Base-by-base conservation (phyloP, 2,888 invertebrate species). In the Pteria penguin region DNA sequence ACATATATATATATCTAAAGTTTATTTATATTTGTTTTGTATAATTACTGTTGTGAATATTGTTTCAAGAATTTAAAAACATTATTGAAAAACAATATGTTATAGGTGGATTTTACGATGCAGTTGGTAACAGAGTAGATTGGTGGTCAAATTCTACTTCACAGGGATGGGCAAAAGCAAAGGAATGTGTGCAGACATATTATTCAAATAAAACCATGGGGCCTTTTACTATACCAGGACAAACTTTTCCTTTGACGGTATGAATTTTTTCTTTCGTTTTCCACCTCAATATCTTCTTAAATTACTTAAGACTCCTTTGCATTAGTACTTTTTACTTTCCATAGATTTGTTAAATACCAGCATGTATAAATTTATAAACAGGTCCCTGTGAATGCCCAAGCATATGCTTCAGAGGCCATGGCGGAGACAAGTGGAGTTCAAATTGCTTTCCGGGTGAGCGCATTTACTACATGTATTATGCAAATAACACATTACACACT, bases 61-160 rank as follows among this genome's bases (percentile, higher is more conserved):
- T 24, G 26, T 26, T 14, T n/a, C 26, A 58, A 8, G n/a, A n/a
- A 58, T 58, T 22, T 2, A 14, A 14, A 24, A 24, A 4, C n/a
- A 24, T 58, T 14, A 24, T 58, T 2, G 18, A n/a, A 52, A 52
- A 2, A 4, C 22, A 52, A n/a, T n/a, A n/a, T n/a, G n/a, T n/a
- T n/a, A n/a, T 45, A 89, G 89, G 88, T n/a, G 75, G 82, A 14
- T 80, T 73, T 65, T 84, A 82, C 52, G 66, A 84, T 45, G 80
- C 80, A 61, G 80, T 88, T 55, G 88, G 88, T 0, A 79, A 79
- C 0, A 81, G 80, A 36, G 80, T 81, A 5, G 70, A 75, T 36
- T 91, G 90, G 91, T 91, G 90, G 88, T 82, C 86, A 0, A 83
- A 84, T 60, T 24, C 57, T 2, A 88, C 88, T 0, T 68, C 29